Percentiles rank a stretch among this genome's conserved stretches.
Conservation (phyloP, 37 sponge, comb jelly and placozoan species). For the Aphrocallistes beatrix region DNA sequence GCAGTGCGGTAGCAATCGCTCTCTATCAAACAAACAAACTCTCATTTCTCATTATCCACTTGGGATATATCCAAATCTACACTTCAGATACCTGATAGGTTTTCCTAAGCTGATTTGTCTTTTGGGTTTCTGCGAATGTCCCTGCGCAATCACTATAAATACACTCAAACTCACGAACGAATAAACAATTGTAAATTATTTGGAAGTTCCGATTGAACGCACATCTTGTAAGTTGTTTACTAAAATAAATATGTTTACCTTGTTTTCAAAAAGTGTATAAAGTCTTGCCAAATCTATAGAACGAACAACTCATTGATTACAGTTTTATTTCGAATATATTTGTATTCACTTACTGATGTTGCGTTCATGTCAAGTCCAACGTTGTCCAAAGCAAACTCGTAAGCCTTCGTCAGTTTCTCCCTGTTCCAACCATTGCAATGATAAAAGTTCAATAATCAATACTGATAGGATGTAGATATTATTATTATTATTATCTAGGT, state of each 20-base stretch:
- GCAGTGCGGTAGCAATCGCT: constrained; percentile 52
- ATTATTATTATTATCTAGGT: background rate
- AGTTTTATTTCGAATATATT: no score
- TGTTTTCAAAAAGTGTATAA: constrained; percentile 59
- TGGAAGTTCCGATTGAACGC: no score
- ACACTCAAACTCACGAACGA: background rate
- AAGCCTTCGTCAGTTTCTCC: constrained; percentile 84
- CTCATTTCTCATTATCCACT: background rate
- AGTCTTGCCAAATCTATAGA: constrained; percentile 70
- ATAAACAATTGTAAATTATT: background rate
- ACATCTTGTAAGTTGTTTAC: background rate
- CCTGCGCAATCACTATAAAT: constrained; percentile 46
- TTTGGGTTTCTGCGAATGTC: constrained; percentile 83
- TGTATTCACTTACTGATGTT: constrained; percentile 35
- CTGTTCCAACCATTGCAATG: constrained; percentile 27
- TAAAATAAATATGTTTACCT: constrained; percentile 37
- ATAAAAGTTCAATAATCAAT: background rate
- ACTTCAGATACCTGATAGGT: constrained; percentile 50
- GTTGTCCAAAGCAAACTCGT: constrained; percentile 90
- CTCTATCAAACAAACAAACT: constrained; percentile 1
- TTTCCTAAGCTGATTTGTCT: constrained; percentile 50
- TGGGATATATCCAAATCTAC: background rate
- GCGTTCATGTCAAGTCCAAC: constrained; percentile 82
- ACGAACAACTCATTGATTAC: background rate
- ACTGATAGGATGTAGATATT: background rate